Evolutionary conservation across 1,140 invertebrate genomes (phyloP), one percentile per base, ranked within the genome.

Genomic region (Tetramorium alpestre): DNA sequence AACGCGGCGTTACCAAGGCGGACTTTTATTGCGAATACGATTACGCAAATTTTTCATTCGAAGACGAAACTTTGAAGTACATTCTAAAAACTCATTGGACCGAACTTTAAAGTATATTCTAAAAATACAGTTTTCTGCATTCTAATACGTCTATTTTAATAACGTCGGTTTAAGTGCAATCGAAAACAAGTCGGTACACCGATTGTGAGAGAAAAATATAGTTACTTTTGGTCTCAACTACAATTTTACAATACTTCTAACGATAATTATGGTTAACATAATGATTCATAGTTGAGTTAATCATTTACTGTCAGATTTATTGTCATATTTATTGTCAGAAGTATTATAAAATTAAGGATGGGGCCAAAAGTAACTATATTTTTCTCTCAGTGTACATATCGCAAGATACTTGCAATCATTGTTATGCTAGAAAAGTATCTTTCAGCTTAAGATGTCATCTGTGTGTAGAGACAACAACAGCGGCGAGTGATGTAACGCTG

Each of bases 401-500:
- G 4, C 16, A 47, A 69, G 22, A 49, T 47, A 69, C 65, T 5
- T 38, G 18, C 62, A 38, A 41, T 65, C 22, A 16, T 73, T 54
- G 16, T 54, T 54, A 38, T 38, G 16, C 22, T 73, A 16, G 4
- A 73, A 18, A 38, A 54, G 18, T n/a, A 72, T 72, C 10, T 16
- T 8, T 5, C 38, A 33, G 70, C 47, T 10, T 69, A 44, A 22
- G 33, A 67, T 49, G 25, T 10, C 25, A 3, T 18, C 65, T 16
- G 22, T 49, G 25, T 44, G 16, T 8, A 44, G 16, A 81, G 33
- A 80, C 69, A 80, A 69, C 8, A 13, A 51, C 76, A 44, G 41
- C 11, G 13, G 22, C 25, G n/a, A 25, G 28, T 81, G 64, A 81
- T 69, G 77, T 81, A 81, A 81, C 65, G n/a, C 7, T 16, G 38